These are phyloP conservation scores for Orthonyx spaldingii DNA, from an alignment of 2,113 vertebrate genomes.

Conservation along the genomic window DNA sequence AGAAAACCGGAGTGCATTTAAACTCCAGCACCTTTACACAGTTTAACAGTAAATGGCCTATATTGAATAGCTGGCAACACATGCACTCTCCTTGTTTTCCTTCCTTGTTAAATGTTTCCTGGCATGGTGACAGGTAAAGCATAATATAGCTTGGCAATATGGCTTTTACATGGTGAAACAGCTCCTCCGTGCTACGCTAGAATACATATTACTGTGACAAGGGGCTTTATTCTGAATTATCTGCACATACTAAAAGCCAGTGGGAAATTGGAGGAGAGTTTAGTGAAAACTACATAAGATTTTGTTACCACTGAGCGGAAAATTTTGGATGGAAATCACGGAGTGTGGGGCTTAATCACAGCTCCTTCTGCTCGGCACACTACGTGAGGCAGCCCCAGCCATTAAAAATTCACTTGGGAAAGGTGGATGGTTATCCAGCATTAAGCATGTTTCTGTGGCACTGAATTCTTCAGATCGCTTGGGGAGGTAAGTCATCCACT, in stretches of 20 bases:
- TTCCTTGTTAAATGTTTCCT: slow-evolving; percentile 37
- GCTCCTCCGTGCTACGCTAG: slow-evolving; percentile 28
- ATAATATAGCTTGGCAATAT: slow-evolving; percentile 64
- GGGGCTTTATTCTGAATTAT: slow-evolving; percentile 59
- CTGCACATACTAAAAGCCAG: slow-evolving; percentile 44
- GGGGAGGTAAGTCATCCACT: slow-evolving; percentile 22
- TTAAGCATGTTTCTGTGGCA: slow-evolving; percentile 25
- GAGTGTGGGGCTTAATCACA: slow-evolving; percentile 16
- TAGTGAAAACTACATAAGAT: slow-evolving; percentile 39
- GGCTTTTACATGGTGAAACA: slow-evolving; percentile 55
- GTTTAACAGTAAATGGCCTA: slow-evolving; percentile 59
- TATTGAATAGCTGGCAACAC: slow-evolving; percentile 58
- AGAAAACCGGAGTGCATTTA: slow-evolving; percentile 37
- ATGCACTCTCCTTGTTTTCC: slow-evolving; percentile 19
- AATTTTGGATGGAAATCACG: slow-evolving; percentile 47
- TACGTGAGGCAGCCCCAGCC: not conserved
- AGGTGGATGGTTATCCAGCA: slow-evolving; percentile 21
- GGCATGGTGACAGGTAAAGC: slow-evolving; percentile 61
- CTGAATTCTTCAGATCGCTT: slow-evolving; percentile 10
- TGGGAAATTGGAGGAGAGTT: slow-evolving; percentile 51
- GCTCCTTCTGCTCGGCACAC: not conserved
- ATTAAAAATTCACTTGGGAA: slow-evolving; percentile 43
- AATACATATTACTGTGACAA: slow-evolving; percentile 58
- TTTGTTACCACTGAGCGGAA: slow-evolving; percentile 1
- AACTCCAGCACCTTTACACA: slow-evolving; percentile 50